These are phyloP conservation scores for Zosterops lateralis DNA, from an alignment of 2,113 vertebrate genomes.

Conservation along the genomic window DNA sequence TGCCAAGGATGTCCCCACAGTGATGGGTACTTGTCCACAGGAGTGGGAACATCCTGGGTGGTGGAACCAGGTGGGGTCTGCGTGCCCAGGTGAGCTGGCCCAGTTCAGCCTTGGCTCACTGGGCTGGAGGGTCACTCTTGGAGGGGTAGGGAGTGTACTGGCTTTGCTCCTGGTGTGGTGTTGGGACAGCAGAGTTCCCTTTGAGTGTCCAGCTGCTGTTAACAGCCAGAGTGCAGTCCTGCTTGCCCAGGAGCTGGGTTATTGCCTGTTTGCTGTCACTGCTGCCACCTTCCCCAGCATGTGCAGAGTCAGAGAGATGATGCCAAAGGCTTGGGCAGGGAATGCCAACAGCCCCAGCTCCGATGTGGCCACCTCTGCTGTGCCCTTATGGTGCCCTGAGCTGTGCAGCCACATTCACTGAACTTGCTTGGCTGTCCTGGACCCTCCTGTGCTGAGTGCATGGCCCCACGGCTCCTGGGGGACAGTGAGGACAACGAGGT, in stretches of 20 bases:
- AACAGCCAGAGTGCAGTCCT: not conserved
- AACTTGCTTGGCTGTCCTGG: accelerated
- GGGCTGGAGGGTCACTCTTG: not conserved
- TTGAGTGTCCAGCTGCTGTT: not conserved
- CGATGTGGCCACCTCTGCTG: not conserved
- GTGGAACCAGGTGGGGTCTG: not conserved
- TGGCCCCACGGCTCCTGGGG: accelerated
- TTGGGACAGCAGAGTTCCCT: not conserved
- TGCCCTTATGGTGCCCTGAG: accelerated
- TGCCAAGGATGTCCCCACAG: accelerated
- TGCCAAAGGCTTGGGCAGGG: not conserved
- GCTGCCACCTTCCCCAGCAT: accelerated
- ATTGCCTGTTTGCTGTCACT: accelerated
- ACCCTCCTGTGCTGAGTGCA: accelerated
- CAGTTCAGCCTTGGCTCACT: accelerated
- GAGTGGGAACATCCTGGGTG: not conserved
- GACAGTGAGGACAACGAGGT: accelerated
- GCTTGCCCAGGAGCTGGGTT: no score
- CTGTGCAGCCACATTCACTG: accelerated
- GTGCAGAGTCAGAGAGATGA: accelerated
- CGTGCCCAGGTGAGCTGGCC: not conserved
- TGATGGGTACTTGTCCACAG: accelerated
- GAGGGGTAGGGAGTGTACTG: accelerated
- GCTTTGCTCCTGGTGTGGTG: not conserved
- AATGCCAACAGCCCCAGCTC: not conserved